phyloP scores from a whole-genome alignment of 2,797 vertebrate species.

The Eurystomus glaucurus region DNA sequence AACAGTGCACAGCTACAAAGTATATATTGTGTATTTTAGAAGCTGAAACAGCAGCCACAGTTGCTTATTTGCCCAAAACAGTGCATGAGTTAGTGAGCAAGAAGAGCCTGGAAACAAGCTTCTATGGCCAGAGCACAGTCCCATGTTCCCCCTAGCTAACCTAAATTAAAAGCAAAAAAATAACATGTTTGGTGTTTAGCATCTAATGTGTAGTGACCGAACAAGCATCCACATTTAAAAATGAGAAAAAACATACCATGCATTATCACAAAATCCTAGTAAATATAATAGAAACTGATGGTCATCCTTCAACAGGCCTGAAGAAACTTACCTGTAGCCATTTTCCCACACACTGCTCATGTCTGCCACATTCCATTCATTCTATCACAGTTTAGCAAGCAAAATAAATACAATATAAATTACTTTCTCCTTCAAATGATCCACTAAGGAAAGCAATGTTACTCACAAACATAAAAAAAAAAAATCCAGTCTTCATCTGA shows the following conservation, averaged over 20 bases:
- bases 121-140: background rate
- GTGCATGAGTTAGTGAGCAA: background rate
- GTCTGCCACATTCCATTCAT: accelerated
- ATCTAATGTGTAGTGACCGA: background rate
- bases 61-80: background rate
- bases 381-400: background rate
- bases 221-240: background rate
- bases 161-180: background rate
- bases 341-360: background rate
- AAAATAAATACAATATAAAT: background rate
- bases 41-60: background rate
- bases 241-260: background rate
- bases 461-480: background rate
- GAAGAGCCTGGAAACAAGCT: background rate
- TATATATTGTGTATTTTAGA: background rate
- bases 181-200: background rate
- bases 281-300: background rate
- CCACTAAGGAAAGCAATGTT: background rate
- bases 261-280: background rate
- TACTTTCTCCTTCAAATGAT: background rate
- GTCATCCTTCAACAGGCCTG: background rate
- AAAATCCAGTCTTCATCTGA: background rate
- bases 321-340: background rate
- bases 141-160: background rate
- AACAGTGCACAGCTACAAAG: background rate